Evolutionary conservation across 2,797 vertebrate species (phyloP).

Genomic region (Hafferia zeledoni): DNA sequence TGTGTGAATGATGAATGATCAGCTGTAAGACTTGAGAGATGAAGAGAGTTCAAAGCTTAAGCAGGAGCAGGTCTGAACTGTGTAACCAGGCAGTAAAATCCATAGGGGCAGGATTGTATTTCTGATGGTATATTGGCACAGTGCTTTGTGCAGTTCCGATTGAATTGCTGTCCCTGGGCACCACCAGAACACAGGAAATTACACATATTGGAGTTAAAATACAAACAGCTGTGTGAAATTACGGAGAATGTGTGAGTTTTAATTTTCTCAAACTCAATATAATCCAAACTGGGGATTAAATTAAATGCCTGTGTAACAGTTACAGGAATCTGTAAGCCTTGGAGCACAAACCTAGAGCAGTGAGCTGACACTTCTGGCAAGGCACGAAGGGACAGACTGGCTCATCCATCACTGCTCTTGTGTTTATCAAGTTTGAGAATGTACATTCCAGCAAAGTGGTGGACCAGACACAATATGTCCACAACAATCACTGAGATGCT

Average conservation of each 20-base stretch:
- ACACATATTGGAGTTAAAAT: background rate
- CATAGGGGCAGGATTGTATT: background rate
- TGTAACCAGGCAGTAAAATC: background rate
- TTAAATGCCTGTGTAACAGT: background rate
- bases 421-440: background rate
- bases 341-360: background rate
- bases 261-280: conserved; percentile 17
- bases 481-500: background rate
- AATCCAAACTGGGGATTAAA: background rate
- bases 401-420: background rate
- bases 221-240: background rate
- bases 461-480: background rate
- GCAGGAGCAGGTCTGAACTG: background rate
- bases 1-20: background rate
- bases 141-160: background rate
- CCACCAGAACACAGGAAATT: background rate
- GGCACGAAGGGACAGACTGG: background rate
- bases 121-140: background rate
- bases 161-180: background rate
- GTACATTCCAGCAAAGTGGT: background rate
- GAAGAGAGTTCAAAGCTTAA: background rate
- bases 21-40: background rate
- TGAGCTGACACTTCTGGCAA: background rate
- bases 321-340: background rate
- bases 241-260: background rate